phyloP scores from a whole-genome alignment of 2,797 vertebrate genomes.

The Agapornis canus region DNA sequence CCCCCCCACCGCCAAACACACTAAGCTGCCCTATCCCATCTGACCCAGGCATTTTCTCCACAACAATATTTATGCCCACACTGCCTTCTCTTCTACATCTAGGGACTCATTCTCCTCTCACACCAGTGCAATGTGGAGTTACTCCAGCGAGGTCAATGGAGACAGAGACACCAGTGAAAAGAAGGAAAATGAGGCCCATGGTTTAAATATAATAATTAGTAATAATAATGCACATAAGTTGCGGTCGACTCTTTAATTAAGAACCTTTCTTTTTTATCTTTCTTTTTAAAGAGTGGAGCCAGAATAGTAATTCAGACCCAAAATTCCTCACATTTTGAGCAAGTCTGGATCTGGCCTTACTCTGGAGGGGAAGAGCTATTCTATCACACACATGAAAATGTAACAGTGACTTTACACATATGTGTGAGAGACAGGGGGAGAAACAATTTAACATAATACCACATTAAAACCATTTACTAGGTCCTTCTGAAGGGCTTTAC shows the following conservation, averaged over 20 bases:
- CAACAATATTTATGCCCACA: not conserved
- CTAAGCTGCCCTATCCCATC: not conserved
- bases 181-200: constrained; percentile 41
- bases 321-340: not conserved
- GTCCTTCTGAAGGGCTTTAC: constrained; percentile 75
- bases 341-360: not conserved
- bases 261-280: not conserved
- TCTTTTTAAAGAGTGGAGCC: not conserved
- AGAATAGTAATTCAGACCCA: constrained; percentile 8
- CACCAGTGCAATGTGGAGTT: constrained; percentile 56
- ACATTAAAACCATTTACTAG: constrained; percentile 76
- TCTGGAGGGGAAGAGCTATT: constrained; percentile 10
- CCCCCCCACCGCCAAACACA: not conserved
- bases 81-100: constrained; percentile 16
- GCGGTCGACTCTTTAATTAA: not conserved
- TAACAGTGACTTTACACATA: constrained; percentile 54
- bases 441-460: constrained; percentile 70
- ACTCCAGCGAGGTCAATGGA: constrained; percentile 52
- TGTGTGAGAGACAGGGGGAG: not conserved
- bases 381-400: constrained; percentile 20
- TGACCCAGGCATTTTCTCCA: not conserved
- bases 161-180: constrained; percentile 59
- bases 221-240: constrained; percentile 54
- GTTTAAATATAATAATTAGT: constrained; percentile 62
- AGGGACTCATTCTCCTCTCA: constrained; percentile 59